Base-by-base conservation (phyloP, 92 coral and sea anemone species). In the Zoanthus sansibaricus region DNA sequence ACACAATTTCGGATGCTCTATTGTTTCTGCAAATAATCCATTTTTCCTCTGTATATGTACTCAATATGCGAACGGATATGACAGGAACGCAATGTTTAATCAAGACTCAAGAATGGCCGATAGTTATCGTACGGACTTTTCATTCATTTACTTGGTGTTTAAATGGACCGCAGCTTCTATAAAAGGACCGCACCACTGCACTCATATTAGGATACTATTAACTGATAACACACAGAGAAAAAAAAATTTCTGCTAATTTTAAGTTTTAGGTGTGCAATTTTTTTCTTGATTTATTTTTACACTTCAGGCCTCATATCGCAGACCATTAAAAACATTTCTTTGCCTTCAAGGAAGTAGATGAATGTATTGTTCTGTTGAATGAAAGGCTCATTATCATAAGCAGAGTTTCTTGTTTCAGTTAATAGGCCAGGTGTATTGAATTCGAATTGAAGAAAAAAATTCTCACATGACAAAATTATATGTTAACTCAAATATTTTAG, bases 1-100 rank as follows among this genome's bases (percentile, higher is more conserved):
- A 91, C 94, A 88, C 89, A 82, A 80, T 91, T 78, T 83, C 76
- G 82, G 86, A 78, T 70, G 75, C 72, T 80, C 80, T 64, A 83
- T 83, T 75, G 86, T 77, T 71, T 92, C 75, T 47, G 89, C 91
- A 91, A 91, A 91, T 84, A 91, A 91, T 83, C 94, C 89, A 84
- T 88, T 88, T 88, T 83, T 68, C 72, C 33, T 45, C 67, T 18
- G 42, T 54, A 33, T 33, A 33, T 33, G 87, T 54, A 51, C 87
- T 31, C 77, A 71, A 73, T 54, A 83, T 71, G 79, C 10, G 52
- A 83, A 55, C 77, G 87, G 79, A 80, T 80, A 72, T 80, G 49
- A 21, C 59, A 47, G 7, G 47, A 47, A 42, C 75, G 46, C 18
- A 67, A 64, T 80, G 85, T 80, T 80, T 80, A 80, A 80, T 80